Base-by-base conservation (phyloP, 2,113 vertebrate species). In the Hassar affinis region DNA sequence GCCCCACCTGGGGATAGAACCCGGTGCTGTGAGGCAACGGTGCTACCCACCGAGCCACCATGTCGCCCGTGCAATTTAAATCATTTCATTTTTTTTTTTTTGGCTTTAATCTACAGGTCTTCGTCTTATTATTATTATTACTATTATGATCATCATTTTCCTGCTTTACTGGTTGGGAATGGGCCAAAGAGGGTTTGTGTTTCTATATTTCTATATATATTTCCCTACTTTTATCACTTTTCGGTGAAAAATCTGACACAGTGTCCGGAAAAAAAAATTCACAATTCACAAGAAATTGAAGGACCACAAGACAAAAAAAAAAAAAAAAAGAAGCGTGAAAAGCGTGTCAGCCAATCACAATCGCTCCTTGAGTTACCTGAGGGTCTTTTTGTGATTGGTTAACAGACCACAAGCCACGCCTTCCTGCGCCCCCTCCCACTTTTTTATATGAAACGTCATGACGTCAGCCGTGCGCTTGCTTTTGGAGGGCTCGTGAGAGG, bases 381-480 rank as follows among this genome's bases (percentile, higher is more conserved):
- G 20, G 47, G 51, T 61, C 27, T 52, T 10, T n/a, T 74, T 68
- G 7, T 45, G 72, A 89, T 90, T 89, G 86, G 88, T 78, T 80
- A 47, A 77, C n/a, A 75, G n/a, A 47, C 30, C 30, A 45, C 51
- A 35, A 47, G 47, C 57, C 80, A 35, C 78, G 77, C 86, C 88
- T 47, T 68, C 20, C 6, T n/a, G 2, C 71, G 25, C 52, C 42
- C 27, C 18, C 52, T 18, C 62, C 79, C 15, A 79, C 56, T 49
- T 59, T 79, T 61, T 47, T 25, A 0, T 14, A 77, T 79, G 54
- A 49, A 66, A 59, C 35, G 9, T 30, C 3, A 35, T 90, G 90
- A 90, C 90, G 88, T 89, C 85, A 87, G 57, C 61, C 35, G 75
- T 30, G 79, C 38, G 59, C 71, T 38, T 6, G 42, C 79, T 78